phyloP scores from a whole-genome alignment of 1,140 invertebrate genomes.

The Anoplolepis gracilipes region DNA sequence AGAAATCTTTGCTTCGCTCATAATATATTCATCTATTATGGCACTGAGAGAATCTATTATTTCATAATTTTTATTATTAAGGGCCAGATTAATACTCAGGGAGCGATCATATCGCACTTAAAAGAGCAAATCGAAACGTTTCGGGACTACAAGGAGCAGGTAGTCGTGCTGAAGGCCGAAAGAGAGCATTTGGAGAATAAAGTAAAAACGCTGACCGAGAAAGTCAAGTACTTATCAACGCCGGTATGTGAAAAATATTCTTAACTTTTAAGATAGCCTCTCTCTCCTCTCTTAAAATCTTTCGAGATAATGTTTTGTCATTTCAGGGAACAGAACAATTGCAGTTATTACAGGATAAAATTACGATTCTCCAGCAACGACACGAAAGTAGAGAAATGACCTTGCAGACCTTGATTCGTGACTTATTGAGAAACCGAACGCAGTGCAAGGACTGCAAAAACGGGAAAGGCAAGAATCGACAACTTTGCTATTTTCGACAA shows the following conservation, averaged over 20 bases:
- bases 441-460: constrained; percentile 82
- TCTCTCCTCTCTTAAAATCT: too few species aligned
- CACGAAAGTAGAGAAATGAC: constrained; percentile 86
- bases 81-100: constrained; percentile 85
- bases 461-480: constrained; percentile 82
- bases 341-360: constrained; percentile 84
- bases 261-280: neutral
- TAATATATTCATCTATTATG: neutral
- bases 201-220: constrained; percentile 83
- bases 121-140: constrained; percentile 85
- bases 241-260: constrained; percentile 77
- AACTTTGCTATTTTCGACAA: constrained; percentile 85
- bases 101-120: constrained; percentile 86
- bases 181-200: constrained; percentile 87
- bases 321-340: constrained; percentile 83
- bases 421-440: constrained; percentile 81
- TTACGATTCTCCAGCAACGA: constrained; percentile 84
- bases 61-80: constrained; percentile 63
- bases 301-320: neutral
- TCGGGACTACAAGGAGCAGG: constrained; percentile 86
- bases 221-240: constrained; percentile 83
- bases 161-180: constrained; percentile 86
- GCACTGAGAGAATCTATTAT: too few species aligned
- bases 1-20: constrained; percentile 13
- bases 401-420: constrained; percentile 84